Conservation (phyloP, 2,797 vertebrate genomes). For the Myripristis murdjan region DNA sequence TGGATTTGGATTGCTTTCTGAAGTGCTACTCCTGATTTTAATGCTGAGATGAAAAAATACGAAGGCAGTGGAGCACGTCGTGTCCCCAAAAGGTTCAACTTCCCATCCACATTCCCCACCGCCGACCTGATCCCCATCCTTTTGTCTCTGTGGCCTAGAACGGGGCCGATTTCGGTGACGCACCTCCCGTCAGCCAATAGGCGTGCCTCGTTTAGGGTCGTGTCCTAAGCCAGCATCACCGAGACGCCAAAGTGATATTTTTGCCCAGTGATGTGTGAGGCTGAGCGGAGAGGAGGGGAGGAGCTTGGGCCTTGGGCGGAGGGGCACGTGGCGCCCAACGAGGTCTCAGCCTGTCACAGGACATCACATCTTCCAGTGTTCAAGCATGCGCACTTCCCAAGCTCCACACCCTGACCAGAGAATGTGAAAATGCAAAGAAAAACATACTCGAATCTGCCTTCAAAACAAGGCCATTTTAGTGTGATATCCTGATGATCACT, state of each 20-base stretch:
- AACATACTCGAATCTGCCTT: not conserved
- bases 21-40: not conserved
- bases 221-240: slow-evolving; percentile 56
- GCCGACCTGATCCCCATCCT: slow-evolving; percentile 47
- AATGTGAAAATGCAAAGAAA: slow-evolving; percentile 30
- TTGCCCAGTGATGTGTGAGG: slow-evolving; percentile 71
- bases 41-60: not conserved
- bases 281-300: slow-evolving; percentile 37
- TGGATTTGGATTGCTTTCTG: not conserved
- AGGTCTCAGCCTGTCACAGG: slow-evolving; percentile 72
- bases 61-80: not conserved
- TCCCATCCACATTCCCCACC: slow-evolving; percentile 40
- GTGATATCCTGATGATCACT: not conserved
- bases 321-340: slow-evolving; percentile 71
- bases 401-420: slow-evolving; percentile 19
- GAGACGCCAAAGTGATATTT: slow-evolving; percentile 34
- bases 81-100: slow-evolving; percentile 17
- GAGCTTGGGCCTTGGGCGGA: slow-evolving; percentile 40
- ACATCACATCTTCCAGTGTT: slow-evolving; percentile 79
- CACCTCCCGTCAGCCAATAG: slow-evolving; percentile 75
- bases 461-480: not conserved
- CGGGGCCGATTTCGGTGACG: slow-evolving; percentile 66
- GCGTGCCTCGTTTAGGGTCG: slow-evolving; percentile 34
- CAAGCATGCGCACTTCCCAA: slow-evolving; percentile 49
- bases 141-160: slow-evolving; percentile 71